Conservation (phyloP, 2,888 invertebrate species). For the Hydropsyche betteni region DNA sequence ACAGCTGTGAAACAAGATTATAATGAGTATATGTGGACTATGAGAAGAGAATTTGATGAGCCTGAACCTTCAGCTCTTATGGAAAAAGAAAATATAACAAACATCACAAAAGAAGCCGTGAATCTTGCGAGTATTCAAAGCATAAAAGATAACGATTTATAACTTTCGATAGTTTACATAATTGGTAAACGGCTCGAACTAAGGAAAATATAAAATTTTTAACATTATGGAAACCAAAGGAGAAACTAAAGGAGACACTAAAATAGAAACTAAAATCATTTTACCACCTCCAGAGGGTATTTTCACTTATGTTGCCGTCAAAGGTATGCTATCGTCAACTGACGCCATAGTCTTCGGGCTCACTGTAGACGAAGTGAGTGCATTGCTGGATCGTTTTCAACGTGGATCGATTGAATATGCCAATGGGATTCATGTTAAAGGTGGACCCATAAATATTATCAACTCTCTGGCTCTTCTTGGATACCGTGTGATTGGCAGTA, state of each 20-base stretch:
- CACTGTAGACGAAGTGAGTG: slow-evolving; percentile 73
- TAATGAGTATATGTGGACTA: slow-evolving; percentile 94
- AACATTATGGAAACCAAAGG: slow-evolving; percentile 51
- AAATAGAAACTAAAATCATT: neutral
- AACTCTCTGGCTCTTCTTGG: slow-evolving; percentile 81
- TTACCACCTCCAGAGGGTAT: slow-evolving; percentile 63
- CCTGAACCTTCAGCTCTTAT: slow-evolving; percentile 77
- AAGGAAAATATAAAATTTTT: neutral
- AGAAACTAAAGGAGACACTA: slow-evolving; percentile 41
- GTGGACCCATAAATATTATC: slow-evolving; percentile 74
- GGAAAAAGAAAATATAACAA: slow-evolving; percentile 70
- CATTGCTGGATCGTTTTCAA: slow-evolving; percentile 75
- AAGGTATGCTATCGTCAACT: slow-evolving; percentile 79
- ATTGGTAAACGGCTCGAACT: neutral
- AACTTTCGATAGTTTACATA: slow-evolving; percentile 51
- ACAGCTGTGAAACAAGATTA: slow-evolving; percentile 88
- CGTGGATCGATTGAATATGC: slow-evolving; percentile 65
- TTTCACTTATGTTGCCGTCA: slow-evolving; percentile 79
- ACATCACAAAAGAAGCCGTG: slow-evolving; percentile 70
- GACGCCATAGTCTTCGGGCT: slow-evolving; percentile 82
- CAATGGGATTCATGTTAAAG: slow-evolving; percentile 78
- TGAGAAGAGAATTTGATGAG: slow-evolving; percentile 87
- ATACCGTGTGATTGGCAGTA: slow-evolving; percentile 79
- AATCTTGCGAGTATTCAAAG: slow-evolving; percentile 61
- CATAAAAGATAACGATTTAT: slow-evolving; percentile 64